phyloP scores from a whole-genome alignment of 2,113 vertebrate species.

The Nycticebus coucang region DNA sequence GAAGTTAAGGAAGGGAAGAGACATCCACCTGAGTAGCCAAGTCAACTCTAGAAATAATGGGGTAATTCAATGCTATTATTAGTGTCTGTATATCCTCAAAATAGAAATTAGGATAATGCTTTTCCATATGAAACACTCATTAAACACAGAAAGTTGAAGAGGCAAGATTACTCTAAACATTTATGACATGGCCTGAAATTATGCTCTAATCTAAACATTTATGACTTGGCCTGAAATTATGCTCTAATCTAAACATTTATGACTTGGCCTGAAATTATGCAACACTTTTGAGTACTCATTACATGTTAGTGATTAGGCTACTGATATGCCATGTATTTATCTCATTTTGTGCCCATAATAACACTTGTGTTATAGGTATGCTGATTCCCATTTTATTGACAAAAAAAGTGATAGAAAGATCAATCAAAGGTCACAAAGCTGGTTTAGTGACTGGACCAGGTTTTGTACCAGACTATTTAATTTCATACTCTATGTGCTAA shows the following conservation, averaged over 20 bases:
- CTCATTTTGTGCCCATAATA: neutral
- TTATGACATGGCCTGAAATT: neutral
- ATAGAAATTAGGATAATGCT: neutral
- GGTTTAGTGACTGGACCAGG: neutral
- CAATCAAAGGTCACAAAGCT: slow-evolving; percentile 10
- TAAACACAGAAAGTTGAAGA: neutral
- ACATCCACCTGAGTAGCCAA: neutral
- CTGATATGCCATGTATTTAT: neutral
- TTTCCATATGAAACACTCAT: neutral
- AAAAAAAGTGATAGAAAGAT: slow-evolving; percentile 41
- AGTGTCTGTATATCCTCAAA: neutral
- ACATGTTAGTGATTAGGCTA: neutral
- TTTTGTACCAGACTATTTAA: neutral
- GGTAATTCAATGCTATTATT: slow-evolving; percentile 4
- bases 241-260: neutral
- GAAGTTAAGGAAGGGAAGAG: neutral
- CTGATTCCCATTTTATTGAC: neutral
- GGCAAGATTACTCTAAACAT: neutral
- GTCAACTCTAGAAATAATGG: neutral
- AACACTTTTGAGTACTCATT: neutral
- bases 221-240: neutral
- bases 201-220: neutral
- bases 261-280: neutral
- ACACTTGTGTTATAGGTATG: neutral
- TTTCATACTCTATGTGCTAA: neutral